Evolutionary conservation across 2,888 invertebrate species (phyloP).

Genomic region (Aphodius granarius): DNA sequence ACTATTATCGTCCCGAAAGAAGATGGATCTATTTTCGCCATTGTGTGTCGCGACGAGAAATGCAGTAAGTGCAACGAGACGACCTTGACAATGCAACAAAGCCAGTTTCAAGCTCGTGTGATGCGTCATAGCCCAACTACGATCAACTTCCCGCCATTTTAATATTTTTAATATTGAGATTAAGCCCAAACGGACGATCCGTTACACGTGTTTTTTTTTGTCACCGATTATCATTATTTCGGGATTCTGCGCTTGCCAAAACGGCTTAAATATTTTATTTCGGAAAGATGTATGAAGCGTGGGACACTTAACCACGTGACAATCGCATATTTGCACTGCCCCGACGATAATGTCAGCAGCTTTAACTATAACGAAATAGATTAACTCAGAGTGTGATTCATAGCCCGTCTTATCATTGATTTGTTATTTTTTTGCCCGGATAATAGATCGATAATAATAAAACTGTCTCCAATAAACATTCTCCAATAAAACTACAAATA

Average conservation of each 20-base stretch:
- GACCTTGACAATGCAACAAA: conserved; percentile 10
- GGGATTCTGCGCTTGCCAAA: background rate
- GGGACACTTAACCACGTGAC: background rate
- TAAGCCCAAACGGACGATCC: background rate
- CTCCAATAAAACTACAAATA: background rate
- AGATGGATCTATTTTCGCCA: too few species aligned
- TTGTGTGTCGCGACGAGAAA: too few species aligned
- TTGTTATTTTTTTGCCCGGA: background rate
- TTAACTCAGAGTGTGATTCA: background rate
- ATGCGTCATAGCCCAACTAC: background rate
- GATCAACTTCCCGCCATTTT: conserved; percentile 20
- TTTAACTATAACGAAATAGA: background rate
- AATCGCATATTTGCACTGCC: background rate
- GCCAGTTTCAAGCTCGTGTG: background rate
- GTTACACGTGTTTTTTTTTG: background rate
- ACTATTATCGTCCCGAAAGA: too few species aligned
- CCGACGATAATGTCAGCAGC: too few species aligned
- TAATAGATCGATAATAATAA: background rate
- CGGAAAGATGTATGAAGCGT: background rate
- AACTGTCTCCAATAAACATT: background rate
- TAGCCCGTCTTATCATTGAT: background rate
- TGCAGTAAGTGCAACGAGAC: background rate
- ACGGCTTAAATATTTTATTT: background rate
- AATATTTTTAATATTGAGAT: too few species aligned
- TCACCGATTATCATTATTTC: background rate